Base-by-base conservation (phyloP, 2,797 vertebrate genomes). In the Antrozous pallidus region DNA sequence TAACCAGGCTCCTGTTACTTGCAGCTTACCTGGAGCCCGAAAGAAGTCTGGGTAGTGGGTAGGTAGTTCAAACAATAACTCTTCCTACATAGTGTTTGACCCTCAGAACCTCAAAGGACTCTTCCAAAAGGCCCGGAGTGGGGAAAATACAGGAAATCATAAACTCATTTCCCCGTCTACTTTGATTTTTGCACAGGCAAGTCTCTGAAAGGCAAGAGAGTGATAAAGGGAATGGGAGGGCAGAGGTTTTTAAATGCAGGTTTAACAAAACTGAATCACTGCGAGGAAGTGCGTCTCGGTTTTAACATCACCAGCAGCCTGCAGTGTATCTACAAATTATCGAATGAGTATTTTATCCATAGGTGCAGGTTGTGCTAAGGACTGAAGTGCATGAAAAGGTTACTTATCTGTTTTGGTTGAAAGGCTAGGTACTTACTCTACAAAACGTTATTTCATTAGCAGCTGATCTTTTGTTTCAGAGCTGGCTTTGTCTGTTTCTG, bases 391-490 rank as follows among this genome's bases (percentile, higher is more conserved):
- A 17, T 38, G 51, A 54, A 71, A 95, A 96, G 80, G 73, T 94
- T 78, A 20, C 33, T 6, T 33, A 0, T 70, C 77, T 93, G 58
- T 71, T 73, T 90, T 56, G 12, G 0, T 80, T 92, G 58, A 36
- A 31, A 67, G 56, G 40, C 54, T 11, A 70, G 91, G 96, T 81
- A 73, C 73, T 90, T 93, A 69, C 78, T 90, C 91, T 89, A 70
- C 45, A 45, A n/a, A 85, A 78, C 10, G 82, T 78, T 81, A 26
- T 5, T 94, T 91, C 94, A 51, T 88, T 58, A 65, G 65, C 81
- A 93, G 79, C 85, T 88, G 92, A 67, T 94, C 93, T 94, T 96
- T 96, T 95, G 94, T 96, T 94, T 93, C 78, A 91, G 58, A 91
- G 83, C 78, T 81, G 56, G 65, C 88, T n/a, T 86, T 86, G 85